Percentiles rank a stretch among this genome's conserved stretches.
Evolutionary conservation across 2,797 vertebrate genomes (phyloP).

Genomic region (Enoplosus armatus): DNA sequence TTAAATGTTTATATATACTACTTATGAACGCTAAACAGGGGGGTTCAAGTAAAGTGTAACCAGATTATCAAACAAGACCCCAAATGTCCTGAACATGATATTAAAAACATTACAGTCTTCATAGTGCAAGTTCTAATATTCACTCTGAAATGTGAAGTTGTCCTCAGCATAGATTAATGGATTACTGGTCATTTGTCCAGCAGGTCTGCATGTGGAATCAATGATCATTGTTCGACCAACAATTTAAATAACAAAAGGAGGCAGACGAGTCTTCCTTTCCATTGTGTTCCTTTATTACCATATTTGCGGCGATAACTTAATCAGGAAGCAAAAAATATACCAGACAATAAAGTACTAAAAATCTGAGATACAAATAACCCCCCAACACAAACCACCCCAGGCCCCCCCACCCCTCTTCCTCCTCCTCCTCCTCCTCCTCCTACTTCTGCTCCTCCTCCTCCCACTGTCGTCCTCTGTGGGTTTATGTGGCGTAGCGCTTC

Average conservation of each 20-base stretch:
- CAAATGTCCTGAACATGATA: neutral
- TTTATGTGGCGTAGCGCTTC: slow-evolving; percentile 95
- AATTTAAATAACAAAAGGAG: neutral
- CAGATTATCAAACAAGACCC: neutral
- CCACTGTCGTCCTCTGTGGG: slow-evolving; percentile 42
- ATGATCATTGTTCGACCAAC: neutral
- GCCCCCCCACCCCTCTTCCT: slow-evolving; percentile 34
- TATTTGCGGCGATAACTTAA: slow-evolving; percentile 85
- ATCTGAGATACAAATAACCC: slow-evolving; percentile 84
- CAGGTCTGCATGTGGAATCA: neutral
- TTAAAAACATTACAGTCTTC: too few species aligned
- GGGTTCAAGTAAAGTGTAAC: neutral
- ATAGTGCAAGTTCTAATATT: neutral
- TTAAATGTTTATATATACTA: neutral
- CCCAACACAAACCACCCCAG: slow-evolving; percentile 64
- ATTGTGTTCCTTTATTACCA: slow-evolving; percentile 82
- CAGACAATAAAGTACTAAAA: slow-evolving; percentile 87
- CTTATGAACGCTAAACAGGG: neutral
- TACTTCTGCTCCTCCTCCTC: slow-evolving; percentile 5
- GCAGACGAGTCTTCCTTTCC: slow-evolving; percentile 52
- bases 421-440: slow-evolving; percentile 3
- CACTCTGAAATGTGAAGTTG: neutral
- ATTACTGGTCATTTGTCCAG: neutral
- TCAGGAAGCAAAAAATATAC: slow-evolving; percentile 84
- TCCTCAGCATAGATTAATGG: neutral